Conservation (phyloP, 2,113 vertebrate species). For the Megaleporinus macrocephalus region DNA sequence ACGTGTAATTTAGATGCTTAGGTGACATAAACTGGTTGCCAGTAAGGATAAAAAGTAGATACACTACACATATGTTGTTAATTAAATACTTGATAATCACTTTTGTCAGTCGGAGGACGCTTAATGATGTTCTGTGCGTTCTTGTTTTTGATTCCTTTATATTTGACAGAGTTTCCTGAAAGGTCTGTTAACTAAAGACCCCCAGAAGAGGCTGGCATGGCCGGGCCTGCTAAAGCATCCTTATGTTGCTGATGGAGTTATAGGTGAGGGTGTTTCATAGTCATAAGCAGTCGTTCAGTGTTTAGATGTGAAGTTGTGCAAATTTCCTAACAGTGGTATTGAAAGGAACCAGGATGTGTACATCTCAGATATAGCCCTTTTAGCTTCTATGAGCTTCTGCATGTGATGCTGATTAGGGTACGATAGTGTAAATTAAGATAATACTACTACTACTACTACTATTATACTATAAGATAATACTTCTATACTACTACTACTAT, state of each 20-base stretch:
- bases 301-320: too few species aligned
- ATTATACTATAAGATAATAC: too few species aligned
- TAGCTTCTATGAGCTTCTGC: too few species aligned
- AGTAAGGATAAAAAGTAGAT: background rate
- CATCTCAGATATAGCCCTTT: too few species aligned
- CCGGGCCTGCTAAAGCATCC: slow-evolving; percentile 90
- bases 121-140: background rate
- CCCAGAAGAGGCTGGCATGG: slow-evolving; percentile 88
- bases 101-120: background rate
- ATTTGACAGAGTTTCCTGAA: slow-evolving; percentile 89
- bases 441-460: too few species aligned
- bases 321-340: too few species aligned
- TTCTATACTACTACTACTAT: too few species aligned
- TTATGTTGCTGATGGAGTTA: slow-evolving; percentile 88
- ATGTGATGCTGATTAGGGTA: too few species aligned
- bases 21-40: background rate
- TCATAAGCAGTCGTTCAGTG: too few species aligned
- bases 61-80: background rate
- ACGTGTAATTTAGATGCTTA: background rate
- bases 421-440: too few species aligned
- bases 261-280: slow-evolving; percentile 74
- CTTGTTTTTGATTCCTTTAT: background rate
- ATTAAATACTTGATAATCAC: background rate
- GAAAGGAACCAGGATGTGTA: too few species aligned
- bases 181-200: slow-evolving; percentile 93